These are phyloP conservation scores for Gila robusta DNA, from an alignment of 2,797 vertebrate species.

Conservation along the genomic window DNA sequence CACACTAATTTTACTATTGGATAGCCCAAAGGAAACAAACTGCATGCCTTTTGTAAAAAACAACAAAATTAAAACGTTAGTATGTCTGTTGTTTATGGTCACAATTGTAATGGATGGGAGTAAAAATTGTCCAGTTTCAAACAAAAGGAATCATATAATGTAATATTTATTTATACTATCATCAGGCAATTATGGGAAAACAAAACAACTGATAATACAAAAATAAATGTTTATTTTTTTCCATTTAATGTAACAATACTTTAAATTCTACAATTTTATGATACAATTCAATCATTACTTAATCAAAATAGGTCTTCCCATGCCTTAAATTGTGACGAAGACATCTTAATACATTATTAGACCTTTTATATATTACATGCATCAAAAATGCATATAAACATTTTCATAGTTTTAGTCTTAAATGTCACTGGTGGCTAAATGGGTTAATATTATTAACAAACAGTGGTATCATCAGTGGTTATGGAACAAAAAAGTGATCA, in stretches of 20 bases:
- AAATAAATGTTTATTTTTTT: not conserved
- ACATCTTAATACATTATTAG: not conserved
- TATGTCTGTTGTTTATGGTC: not conserved
- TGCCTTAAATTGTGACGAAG: not conserved
- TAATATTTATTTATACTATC: not conserved
- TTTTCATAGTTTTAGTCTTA: not conserved
- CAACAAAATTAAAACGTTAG: not conserved
- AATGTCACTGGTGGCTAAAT: not conserved
- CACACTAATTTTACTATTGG: not conserved
- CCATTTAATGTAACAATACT: not conserved
- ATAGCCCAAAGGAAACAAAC: not conserved
- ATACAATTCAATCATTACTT: not conserved
- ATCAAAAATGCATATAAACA: not conserved
- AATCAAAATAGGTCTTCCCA: not conserved
- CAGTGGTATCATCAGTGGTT: not conserved
- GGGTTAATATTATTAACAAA: not conserved
- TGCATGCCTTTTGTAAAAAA: not conserved
- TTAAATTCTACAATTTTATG: not conserved
- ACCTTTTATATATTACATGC: not conserved
- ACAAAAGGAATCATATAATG: not conserved
- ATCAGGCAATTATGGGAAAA: not conserved
- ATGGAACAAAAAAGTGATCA: not conserved
- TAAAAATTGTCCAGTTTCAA: not conserved
- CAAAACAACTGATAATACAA: not conserved
- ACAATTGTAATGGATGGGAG: not conserved